Evolutionary conservation across 2,113 vertebrate species (phyloP).

Genomic region (Phodopus roborovskii): DNA sequence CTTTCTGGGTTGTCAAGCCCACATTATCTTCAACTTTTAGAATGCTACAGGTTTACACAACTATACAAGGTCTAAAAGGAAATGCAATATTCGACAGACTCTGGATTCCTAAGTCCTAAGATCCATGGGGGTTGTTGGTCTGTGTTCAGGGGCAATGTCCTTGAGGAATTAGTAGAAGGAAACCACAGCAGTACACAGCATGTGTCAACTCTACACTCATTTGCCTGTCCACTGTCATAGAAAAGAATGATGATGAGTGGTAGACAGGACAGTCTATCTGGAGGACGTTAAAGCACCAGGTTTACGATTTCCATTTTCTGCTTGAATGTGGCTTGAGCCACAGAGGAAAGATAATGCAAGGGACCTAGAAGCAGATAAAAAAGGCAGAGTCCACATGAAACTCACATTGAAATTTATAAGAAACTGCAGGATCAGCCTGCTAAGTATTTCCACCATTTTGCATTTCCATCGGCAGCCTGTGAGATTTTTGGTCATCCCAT

Average conservation of each 20-base stretch:
- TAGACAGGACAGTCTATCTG: not conserved
- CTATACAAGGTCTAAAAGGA: not conserved
- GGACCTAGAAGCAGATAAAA: not conserved
- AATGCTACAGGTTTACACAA: not conserved
- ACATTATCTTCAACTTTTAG: slow-evolving; percentile 16
- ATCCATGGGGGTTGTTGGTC: slow-evolving; percentile 50
- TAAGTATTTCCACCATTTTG: not conserved
- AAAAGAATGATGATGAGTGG: not conserved
- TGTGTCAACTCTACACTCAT: too few species aligned
- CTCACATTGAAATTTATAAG: not conserved
- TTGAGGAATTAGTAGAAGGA: slow-evolving; percentile 70
- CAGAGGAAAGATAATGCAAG: not conserved
- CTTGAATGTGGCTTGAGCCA: not conserved
- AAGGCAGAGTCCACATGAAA: not conserved
- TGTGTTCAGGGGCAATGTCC: slow-evolving; percentile 58
- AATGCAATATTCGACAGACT: not conserved
- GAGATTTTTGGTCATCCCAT: not conserved
- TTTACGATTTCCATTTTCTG: not conserved
- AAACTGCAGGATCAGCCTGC: not conserved
- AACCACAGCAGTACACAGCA: not conserved
- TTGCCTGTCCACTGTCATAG: not conserved
- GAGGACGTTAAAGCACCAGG: not conserved
- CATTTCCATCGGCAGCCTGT: not conserved
- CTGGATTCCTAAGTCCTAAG: not conserved
- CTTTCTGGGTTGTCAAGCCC: not conserved